Percentiles rank a stretch among this genome's conserved stretches.
Evolutionary conservation across 2,113 vertebrate genomes (phyloP).

Genomic region (Dipodomys ordii): DNA sequence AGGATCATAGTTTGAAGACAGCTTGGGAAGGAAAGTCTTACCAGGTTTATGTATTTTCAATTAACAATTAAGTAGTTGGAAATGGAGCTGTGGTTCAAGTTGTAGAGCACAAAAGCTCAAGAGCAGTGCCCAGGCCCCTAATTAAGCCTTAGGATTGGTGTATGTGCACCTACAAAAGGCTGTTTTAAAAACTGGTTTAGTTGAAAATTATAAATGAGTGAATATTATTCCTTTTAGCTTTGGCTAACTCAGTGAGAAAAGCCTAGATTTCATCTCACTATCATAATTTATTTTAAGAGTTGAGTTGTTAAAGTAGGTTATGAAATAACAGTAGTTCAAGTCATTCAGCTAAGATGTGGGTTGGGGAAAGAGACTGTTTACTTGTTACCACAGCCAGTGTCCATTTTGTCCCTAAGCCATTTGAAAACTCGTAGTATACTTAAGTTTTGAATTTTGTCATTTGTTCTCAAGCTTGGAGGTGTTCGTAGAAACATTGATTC

Average conservation of each 20-base stretch:
- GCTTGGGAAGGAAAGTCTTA: no score
- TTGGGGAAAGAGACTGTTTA: background rate
- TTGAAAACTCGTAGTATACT: background rate
- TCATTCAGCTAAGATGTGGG: background rate
- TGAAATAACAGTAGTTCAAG: background rate
- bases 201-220: constrained; percentile 21
- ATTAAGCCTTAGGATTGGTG: no score
- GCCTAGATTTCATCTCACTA: background rate
- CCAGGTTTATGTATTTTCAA: no score
- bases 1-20: no score
- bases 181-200: background rate
- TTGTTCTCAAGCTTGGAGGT: background rate
- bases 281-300: constrained; percentile 3
- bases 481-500: background rate
- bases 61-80: no score
- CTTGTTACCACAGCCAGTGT: background rate
- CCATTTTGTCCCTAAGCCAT: background rate
- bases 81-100: no score
- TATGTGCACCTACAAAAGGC: no score
- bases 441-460: background rate
- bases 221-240: background rate
- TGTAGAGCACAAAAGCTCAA: no score
- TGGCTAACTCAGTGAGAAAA: background rate
- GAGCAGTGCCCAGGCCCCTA: no score
- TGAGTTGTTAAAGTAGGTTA: background rate